Evolutionary conservation across 2,888 invertebrate species (phyloP), one percentile per base, ranked within the genome.

Genomic region (Fragum whitleyi): DNA sequence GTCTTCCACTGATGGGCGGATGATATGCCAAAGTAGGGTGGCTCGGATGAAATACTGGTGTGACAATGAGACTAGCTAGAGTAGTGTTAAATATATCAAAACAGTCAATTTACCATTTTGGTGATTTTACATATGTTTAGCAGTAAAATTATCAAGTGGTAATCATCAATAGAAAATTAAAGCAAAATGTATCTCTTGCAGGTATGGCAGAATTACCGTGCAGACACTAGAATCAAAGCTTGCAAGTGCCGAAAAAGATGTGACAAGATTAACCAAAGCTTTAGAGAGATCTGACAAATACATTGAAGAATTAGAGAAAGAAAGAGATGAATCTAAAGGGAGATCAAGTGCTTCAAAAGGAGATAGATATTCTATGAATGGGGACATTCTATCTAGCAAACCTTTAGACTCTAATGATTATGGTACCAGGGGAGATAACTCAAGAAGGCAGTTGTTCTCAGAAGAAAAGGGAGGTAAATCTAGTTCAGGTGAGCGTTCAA

Each of bases 171-270:
- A n/a, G n/a, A n/a, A n/a, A n/a, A n/a, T n/a, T n/a, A n/a, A n/a
- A n/a, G n/a, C n/a, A n/a, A n/a, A n/a, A 36, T 36, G 3, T 47
- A 5, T 23, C 47, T 32, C 26, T 87, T 88, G 5, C 86, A 93
- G 93, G 68, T 92, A 89, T 88, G 93, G 93, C 0, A 87, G 93
- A 57, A 88, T 86, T 59, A 93, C 93, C 32, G 92, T 93, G 6
- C 90, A 92, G 28, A 91, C 93, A 5, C 79, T 93, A 51, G 92
- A 93, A 80, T 75, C 90, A 2, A 92, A 93, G 74, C 74, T 93
- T 39, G 91, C 92, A 28, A 83, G 81, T 51, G 88, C 90, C 65
- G 91, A 92, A 79, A 92, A 92, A 79, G 92, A 93, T 80, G 87
- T 91, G 3, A 85, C 83, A 9, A 90, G 91, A 62, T 85, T 93